phyloP scores from a whole-genome alignment of 2,113 vertebrate species.

The Cyprinodon variegatus region DNA sequence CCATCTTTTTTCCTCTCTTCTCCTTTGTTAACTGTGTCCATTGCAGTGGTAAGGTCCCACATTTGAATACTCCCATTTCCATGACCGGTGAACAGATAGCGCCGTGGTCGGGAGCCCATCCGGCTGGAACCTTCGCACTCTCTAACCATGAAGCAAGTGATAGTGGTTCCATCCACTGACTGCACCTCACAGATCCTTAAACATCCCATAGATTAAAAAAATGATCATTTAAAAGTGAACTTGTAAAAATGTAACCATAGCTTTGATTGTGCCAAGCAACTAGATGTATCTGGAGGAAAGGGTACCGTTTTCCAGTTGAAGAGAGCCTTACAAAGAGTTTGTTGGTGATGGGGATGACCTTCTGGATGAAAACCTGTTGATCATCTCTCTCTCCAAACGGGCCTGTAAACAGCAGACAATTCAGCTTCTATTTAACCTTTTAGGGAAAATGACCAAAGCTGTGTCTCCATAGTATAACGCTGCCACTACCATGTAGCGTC shows the following conservation, averaged over 20 bases:
- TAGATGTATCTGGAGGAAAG: neutral
- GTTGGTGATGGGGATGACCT: slow-evolving; percentile 97
- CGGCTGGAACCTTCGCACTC: slow-evolving; percentile 97
- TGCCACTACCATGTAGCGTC: neutral
- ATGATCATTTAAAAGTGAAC: neutral
- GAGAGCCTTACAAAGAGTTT: slow-evolving; percentile 96
- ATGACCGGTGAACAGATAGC: slow-evolving; percentile 96
- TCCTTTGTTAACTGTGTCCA: slow-evolving; percentile 92
- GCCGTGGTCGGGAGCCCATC: slow-evolving; percentile 94
- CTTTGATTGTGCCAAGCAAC: neutral
- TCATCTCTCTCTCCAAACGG: slow-evolving; percentile 98
- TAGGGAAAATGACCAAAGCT: neutral
- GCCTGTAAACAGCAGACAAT: slow-evolving; percentile 74
- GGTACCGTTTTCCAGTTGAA: slow-evolving; percentile 94
- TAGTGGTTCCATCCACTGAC: slow-evolving; percentile 94
- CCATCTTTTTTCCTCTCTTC: slow-evolving; percentile 86
- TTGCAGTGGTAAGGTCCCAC: slow-evolving; percentile 98
- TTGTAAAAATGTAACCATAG: neutral
- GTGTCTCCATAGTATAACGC: neutral
- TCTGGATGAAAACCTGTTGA: slow-evolving; percentile 98
- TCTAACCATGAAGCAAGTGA: slow-evolving; percentile 92
- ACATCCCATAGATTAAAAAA: slow-evolving; percentile 4
- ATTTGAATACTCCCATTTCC: slow-evolving; percentile 98
- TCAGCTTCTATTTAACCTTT: neutral
- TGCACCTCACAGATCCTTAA: slow-evolving; percentile 96